phyloP scores from a whole-genome alignment of 53 echinoderm and acorn worm species.

The Patiria pectinifera region DNA sequence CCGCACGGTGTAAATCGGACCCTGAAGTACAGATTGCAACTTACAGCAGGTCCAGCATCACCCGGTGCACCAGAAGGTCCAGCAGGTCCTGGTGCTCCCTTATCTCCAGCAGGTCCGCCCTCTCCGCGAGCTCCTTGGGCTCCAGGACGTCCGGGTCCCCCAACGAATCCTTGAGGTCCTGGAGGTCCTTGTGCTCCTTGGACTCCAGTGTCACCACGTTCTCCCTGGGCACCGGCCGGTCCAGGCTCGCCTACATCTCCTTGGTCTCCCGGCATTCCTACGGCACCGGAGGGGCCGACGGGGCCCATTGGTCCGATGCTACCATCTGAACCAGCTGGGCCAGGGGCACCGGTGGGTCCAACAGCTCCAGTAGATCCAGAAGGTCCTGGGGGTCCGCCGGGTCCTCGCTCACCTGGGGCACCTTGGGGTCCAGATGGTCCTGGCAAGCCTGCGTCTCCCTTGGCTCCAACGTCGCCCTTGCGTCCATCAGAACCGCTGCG shows the following conservation, averaged over 20 bases:
- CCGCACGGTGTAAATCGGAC: no score
- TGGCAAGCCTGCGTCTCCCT: conserved; percentile 82
- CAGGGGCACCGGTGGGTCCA: conserved; percentile 76
- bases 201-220: conserved; percentile 77
- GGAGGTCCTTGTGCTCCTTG: conserved; percentile 62
- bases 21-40: not conserved
- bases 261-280: conserved; percentile 84
- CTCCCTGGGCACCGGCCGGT: conserved; percentile 83
- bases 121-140: conserved; percentile 64
- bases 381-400: conserved; percentile 80
- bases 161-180: conserved; percentile 67
- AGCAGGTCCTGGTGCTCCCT: conserved; percentile 69
- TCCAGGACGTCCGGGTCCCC: conserved; percentile 64
- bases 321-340: conserved; percentile 73
- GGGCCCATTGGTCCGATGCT: conserved; percentile 86
- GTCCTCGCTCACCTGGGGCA: conserved; percentile 89
- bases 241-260: conserved; percentile 89
- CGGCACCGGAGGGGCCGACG: conserved; percentile 78
- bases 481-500: conserved; percentile 90
- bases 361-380: conserved; percentile 80
- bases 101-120: conserved; percentile 63
- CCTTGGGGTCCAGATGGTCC: conserved; percentile 87
- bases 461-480: conserved; percentile 84
- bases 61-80: conserved; percentile 70
- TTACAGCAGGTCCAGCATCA: conserved; percentile 72